Evolutionary conservation across 2,888 invertebrate species (phyloP).

Genomic region (Cordilura impudica): DNA sequence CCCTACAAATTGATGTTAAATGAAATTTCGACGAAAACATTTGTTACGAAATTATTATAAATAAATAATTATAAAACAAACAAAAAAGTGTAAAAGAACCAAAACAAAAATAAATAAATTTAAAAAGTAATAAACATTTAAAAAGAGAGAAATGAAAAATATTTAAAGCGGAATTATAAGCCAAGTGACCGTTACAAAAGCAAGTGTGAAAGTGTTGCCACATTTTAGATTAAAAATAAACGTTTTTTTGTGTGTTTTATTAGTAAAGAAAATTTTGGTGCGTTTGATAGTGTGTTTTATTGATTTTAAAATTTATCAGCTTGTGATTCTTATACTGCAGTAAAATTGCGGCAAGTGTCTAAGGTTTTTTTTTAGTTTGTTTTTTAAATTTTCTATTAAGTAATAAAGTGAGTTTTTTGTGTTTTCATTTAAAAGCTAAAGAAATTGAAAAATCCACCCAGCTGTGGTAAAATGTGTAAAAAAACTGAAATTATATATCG

Average conservation of each 20-base stretch:
- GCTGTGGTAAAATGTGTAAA: constrained; percentile 59
- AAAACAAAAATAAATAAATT: neutral
- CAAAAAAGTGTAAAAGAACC: neutral
- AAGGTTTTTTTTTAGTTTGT: constrained; percentile 8
- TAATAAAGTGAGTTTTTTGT: neutral
- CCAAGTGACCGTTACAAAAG: neutral
- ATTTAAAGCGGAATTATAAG: no score
- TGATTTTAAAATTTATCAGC: neutral
- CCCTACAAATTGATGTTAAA: no score
- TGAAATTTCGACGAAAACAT: neutral
- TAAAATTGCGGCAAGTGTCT: neutral
- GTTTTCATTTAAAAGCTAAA: neutral
- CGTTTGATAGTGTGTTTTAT: neutral
- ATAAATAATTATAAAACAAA: neutral
- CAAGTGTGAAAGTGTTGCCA: constrained; percentile 7
- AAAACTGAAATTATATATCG: constrained; percentile 66
- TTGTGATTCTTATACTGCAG: neutral
- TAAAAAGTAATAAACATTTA: neutral
- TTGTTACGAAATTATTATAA: neutral
- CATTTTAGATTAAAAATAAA: neutral
- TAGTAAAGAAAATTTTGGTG: neutral
- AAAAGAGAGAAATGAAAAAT: constrained; percentile 2
- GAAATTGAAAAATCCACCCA: constrained; percentile 31
- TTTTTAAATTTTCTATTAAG: neutral
- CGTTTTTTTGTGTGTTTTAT: constrained; percentile 6